Conservation (phyloP, 2,888 invertebrate species). For the Melanostoma mellinum region DNA sequence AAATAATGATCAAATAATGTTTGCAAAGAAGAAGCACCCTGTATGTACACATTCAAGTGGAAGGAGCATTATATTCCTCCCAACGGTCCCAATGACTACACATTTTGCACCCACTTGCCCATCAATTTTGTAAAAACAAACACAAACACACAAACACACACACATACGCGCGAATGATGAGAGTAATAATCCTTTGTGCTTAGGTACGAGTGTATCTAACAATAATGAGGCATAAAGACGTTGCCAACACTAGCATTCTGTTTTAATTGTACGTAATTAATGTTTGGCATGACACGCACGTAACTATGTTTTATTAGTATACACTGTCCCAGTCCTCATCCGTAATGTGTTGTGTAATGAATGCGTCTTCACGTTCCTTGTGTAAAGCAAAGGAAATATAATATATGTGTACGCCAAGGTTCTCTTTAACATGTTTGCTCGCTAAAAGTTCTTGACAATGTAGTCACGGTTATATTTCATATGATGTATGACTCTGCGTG, state of each 20-base stretch:
- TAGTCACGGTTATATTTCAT: too few relatives aligned
- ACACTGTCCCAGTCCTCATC: conserved; percentile 17
- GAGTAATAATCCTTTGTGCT: conserved; percentile 34
- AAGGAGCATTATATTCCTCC: conserved; percentile 14
- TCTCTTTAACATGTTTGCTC: too few relatives aligned
- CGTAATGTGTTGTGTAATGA: conserved; percentile 21
- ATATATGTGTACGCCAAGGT: background rate
- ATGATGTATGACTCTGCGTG: too few relatives aligned
- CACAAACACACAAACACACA: background rate
- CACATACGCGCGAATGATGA: background rate
- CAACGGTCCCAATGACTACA: conserved; percentile 19
- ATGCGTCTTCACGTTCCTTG: conserved; percentile 23
- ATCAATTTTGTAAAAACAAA: conserved; percentile 4
- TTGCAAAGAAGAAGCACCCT: background rate
- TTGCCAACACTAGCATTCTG: conserved; percentile 50
- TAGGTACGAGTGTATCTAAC: conserved; percentile 38
- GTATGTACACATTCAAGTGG: background rate
- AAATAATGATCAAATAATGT: too few relatives aligned
- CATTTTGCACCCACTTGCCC: conserved; percentile 18
- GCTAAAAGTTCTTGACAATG: too few relatives aligned
- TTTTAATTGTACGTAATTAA: conserved; percentile 61
- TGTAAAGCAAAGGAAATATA: conserved; percentile 4
- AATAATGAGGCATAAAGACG: conserved; percentile 64
- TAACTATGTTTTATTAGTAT: conserved; percentile 67
- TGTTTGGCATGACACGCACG: conserved; percentile 67